Conservation (phyloP, 2,888 invertebrate species). For the Xestia ashworthii region DNA sequence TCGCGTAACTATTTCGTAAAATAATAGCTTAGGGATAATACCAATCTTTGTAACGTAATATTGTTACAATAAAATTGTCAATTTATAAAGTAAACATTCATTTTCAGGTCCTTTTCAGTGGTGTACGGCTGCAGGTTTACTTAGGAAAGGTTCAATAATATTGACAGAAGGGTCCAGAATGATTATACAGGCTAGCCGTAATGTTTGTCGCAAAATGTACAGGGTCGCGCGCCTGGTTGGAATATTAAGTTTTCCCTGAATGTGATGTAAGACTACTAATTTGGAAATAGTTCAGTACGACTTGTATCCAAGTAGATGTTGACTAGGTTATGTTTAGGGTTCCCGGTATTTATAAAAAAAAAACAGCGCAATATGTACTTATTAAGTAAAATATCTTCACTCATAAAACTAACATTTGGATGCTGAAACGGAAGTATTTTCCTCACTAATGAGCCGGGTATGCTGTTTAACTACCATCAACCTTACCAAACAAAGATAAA, state of each 20-base stretch:
- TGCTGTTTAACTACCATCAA: conserved; percentile 30
- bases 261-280: conserved; percentile 25
- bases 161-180: conserved; percentile 32
- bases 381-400: conserved; percentile 35
- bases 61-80: conserved; percentile 14
- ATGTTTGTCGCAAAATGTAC: conserved; percentile 21
- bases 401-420: conserved; percentile 44
- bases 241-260: conserved; percentile 23
- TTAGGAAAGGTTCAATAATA: conserved; percentile 40
- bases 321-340: not conserved
- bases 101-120: conserved; percentile 16
- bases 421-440: conserved; percentile 62
- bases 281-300: not conserved
- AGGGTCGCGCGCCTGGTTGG: not conserved
- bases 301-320: not conserved
- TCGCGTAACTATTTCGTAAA: not conserved
- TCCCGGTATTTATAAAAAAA: conserved; percentile 3
- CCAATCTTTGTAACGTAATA: not conserved
- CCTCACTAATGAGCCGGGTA: conserved; percentile 63
- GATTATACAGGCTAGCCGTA: conserved; percentile 12
- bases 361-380: conserved; percentile 19
- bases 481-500: conserved; percentile 40
- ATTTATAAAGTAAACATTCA: conserved; percentile 20
- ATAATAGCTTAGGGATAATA: conserved; percentile 6
- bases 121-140: conserved; percentile 23